A percentile compares a stretch with the other conserved stretches of the same genome.
phyloP scores from a whole-genome alignment of 64 coral and sea anemone species.

The Porites australiensis region DNA sequence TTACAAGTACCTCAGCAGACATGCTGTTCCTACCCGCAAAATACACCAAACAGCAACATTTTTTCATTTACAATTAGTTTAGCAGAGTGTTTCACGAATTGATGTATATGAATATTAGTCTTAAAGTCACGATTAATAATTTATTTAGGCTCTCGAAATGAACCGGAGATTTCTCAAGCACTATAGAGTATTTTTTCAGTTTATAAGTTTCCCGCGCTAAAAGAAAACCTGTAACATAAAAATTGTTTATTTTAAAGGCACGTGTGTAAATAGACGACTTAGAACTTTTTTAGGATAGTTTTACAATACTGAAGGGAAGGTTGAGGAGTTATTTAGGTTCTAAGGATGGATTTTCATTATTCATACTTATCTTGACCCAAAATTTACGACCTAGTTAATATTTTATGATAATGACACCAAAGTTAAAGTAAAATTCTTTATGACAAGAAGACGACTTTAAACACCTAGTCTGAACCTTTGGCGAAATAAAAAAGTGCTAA shows the following conservation, averaged over 20 bases:
- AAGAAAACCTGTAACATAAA: neutral
- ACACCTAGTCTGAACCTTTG: neutral
- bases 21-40: neutral
- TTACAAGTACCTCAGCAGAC: no score
- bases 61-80: constrained; percentile 36
- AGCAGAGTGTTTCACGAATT: neutral
- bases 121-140: constrained; percentile 26
- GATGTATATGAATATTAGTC: constrained; percentile 25
- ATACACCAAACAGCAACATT: neutral
- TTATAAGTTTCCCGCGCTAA: neutral
- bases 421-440: neutral
- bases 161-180: neutral
- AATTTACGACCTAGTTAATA: constrained; percentile 24
- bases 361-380: neutral
- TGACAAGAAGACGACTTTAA: neutral
- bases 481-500: neutral
- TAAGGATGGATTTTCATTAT: neutral
- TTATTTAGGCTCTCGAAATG: constrained; percentile 23
- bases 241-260: constrained; percentile 18
- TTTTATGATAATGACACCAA: constrained; percentile 21
- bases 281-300: neutral
- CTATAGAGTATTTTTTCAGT: neutral
- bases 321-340: neutral
- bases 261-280: neutral
- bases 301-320: neutral